Percentiles rank a stretch among this genome's conserved stretches.
Conservation (phyloP, 2,797 vertebrate species). For the Cygnus olor region DNA sequence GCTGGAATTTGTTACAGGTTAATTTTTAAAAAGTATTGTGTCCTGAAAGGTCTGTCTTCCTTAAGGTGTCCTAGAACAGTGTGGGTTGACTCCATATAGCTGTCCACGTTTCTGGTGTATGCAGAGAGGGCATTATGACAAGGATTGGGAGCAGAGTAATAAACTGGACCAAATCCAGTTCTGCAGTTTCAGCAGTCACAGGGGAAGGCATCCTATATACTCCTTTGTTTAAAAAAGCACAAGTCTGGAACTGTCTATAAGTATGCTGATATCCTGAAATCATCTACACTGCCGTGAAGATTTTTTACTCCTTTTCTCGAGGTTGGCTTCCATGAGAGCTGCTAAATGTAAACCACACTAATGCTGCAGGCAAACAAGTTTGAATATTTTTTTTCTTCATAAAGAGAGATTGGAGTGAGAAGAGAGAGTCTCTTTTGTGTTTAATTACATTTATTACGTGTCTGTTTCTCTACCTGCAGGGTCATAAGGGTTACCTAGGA, state of each 20-base stretch:
- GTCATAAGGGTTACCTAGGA: conserved; percentile 84
- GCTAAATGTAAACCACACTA: conserved; percentile 7
- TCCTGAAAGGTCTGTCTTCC: not conserved
- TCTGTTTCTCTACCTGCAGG: conserved; percentile 72
- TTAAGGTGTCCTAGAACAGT: not conserved
- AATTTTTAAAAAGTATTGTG: not conserved
- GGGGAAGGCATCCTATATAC: not conserved
- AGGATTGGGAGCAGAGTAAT: conserved; percentile 6
- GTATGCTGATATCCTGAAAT: not conserved
- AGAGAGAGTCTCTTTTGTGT: not conserved
- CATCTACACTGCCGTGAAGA: not conserved
- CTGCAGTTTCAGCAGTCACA: conserved; percentile 46
- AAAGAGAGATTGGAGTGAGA: not conserved
- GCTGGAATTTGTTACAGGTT: not conserved
- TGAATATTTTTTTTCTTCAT: not conserved
- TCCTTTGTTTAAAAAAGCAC: conserved; percentile 10
- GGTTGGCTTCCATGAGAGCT: not conserved
- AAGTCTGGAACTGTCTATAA: conserved; percentile 3
- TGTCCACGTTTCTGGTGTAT: not conserved
- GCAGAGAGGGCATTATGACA: not conserved
- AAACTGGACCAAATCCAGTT: not conserved
- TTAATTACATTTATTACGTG: not conserved
- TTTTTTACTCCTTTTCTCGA: not conserved
- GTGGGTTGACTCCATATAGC: not conserved
- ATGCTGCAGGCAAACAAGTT: not conserved